These are phyloP conservation scores for Larimichthys polyactis DNA, from an alignment of 2,113 vertebrate genomes.

Conservation along the genomic window DNA sequence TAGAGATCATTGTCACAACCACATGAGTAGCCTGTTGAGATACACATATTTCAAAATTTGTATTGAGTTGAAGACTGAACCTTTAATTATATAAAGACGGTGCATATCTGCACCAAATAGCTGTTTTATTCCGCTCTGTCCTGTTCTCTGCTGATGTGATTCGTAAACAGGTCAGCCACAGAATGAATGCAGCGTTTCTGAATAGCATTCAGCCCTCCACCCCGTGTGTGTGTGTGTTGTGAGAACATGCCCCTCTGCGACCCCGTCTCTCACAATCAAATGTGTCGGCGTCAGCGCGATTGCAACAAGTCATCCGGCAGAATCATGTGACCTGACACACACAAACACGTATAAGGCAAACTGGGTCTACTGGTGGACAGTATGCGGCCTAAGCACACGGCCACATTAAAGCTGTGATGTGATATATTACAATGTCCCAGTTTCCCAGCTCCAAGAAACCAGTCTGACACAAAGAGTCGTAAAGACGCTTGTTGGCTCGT, in stretches of 20 bases:
- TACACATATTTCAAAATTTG: too few relatives aligned
- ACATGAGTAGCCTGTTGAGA: too few relatives aligned
- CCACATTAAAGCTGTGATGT: conserved; percentile 24
- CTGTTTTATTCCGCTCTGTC: not conserved
- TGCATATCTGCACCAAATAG: too few relatives aligned
- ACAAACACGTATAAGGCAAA: conserved; percentile 28
- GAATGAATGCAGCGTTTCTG: conserved; percentile 48
- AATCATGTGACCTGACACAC: conserved; percentile 68
- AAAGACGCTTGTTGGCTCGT: too few relatives aligned
- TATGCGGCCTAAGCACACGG: too few relatives aligned
- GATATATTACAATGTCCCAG: conserved; percentile 36
- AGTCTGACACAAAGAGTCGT: not conserved
- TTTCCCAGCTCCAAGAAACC: conserved; percentile 37
- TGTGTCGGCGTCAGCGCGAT: conserved; percentile 82
- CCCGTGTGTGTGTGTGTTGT: conserved; percentile 43
- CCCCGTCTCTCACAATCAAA: conserved; percentile 81
- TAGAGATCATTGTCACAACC: too few relatives aligned
- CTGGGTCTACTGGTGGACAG: conserved; percentile 44
- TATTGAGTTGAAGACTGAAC: too few relatives aligned
- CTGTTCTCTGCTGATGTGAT: conserved; percentile 44
- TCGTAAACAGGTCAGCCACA: conserved; percentile 70
- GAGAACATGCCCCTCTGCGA: conserved; percentile 52
- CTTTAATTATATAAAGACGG: too few relatives aligned
- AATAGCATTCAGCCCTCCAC: conserved; percentile 13
- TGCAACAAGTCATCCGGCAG: conserved; percentile 79